A percentile compares a stretch with the other conserved stretches of the same genome.
These are phyloP conservation scores for Ceratosolen fusciceps DNA, from an alignment of 1,140 invertebrate species.

Conservation along the genomic window DNA sequence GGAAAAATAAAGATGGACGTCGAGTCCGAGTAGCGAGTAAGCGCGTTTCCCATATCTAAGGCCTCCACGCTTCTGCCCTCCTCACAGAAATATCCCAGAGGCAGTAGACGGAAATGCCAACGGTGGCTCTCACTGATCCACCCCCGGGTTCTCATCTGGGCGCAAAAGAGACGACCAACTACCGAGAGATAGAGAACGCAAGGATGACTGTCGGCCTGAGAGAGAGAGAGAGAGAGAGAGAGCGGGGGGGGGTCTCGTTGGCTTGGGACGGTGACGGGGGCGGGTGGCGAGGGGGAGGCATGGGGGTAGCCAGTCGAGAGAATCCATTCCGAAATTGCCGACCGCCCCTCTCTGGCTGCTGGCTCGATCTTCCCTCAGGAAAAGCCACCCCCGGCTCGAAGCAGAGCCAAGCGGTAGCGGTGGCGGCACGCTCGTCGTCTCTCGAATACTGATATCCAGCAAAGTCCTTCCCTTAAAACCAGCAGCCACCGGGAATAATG, in stretches of 20 bases:
- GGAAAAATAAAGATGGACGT: conserved; percentile 45
- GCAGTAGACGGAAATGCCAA: conserved; percentile 11
- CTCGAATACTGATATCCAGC: conserved; percentile 70
- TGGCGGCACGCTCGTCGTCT: conserved; percentile 54
- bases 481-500: conserved; percentile 65
- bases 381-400: conserved; percentile 56
- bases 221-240: too few relatives aligned
- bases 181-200: conserved; percentile 35
- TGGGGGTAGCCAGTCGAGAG: conserved; percentile 46
- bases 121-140: conserved; percentile 29
- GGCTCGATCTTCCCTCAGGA: conserved; percentile 61
- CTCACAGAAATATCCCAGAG: conserved; percentile 8
- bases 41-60: conserved; percentile 46
- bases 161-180: conserved; percentile 52
- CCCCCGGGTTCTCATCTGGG: not conserved
- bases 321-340: conserved; percentile 72
- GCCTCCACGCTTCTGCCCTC: conserved; percentile 44
- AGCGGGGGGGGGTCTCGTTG: conserved; percentile 36
- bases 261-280: too few relatives aligned
- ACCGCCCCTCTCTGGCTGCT: conserved; percentile 53
- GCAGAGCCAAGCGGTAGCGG: conserved; percentile 10
- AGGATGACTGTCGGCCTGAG: too few relatives aligned
- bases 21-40: conserved; percentile 7
- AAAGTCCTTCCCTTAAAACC: conserved; percentile 66
- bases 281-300: conserved; percentile 18